A percentile compares a stretch with the other conserved stretches of the same genome.
phyloP scores from a whole-genome alignment of 2,888 invertebrate genomes.

The Acrobasis repandana region DNA sequence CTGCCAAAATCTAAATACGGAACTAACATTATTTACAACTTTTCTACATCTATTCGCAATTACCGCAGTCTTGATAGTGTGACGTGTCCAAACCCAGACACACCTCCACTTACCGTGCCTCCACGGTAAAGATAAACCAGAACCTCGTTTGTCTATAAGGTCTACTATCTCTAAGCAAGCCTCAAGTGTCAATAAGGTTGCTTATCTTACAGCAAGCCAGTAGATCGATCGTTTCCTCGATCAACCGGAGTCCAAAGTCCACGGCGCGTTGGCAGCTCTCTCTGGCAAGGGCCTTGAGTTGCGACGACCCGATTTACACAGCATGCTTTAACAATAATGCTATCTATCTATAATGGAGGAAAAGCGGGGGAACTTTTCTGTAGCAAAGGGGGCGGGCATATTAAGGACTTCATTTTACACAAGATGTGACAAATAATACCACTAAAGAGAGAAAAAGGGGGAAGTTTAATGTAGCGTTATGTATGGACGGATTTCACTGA shows the following conservation, averaged over 20 bases:
- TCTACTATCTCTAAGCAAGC: no score
- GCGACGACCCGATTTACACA: slow-evolving; percentile 1
- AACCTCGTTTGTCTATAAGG: not conserved
- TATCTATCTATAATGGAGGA: no score
- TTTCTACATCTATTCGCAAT: not conserved
- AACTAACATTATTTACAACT: not conserved
- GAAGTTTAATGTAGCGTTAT: no score
- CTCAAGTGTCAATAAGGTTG: slow-evolving; percentile 7
- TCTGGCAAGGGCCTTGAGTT: slow-evolving; percentile 14
- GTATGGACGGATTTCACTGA: no score
- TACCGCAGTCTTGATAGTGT: not conserved
- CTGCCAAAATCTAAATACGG: not conserved
- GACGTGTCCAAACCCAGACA: slow-evolving; percentile 7
- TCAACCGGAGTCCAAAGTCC: slow-evolving; percentile 20
- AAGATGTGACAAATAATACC: no score
- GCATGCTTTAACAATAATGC: not conserved
- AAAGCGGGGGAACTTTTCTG: no score
- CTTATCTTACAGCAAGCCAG: slow-evolving; percentile 3
- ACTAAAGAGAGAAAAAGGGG: no score
- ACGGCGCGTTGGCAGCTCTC: slow-evolving; percentile 13
- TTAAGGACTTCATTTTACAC: no score
- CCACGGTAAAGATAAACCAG: not conserved
- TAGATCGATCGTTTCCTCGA: slow-evolving; percentile 14
- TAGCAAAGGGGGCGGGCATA: no score
- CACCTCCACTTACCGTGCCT: no score